phyloP scores from a whole-genome alignment of 2,888 invertebrate genomes.

The Pachymerium ferrugineum region DNA sequence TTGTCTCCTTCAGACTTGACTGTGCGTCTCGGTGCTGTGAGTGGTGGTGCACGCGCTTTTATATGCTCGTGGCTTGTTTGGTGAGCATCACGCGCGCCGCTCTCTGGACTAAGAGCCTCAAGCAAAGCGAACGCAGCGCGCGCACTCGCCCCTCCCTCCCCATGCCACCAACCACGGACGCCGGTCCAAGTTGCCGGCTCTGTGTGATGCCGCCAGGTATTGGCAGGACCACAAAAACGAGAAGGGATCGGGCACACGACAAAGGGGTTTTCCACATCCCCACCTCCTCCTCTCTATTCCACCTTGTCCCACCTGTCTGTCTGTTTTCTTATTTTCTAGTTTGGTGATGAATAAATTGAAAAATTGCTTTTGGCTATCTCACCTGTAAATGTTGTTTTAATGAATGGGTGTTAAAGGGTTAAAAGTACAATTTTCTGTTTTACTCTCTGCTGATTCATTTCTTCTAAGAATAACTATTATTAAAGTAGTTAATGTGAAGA shows the following conservation, averaged over 20 bases:
- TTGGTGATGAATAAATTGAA: too few relatives aligned
- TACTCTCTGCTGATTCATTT: too few relatives aligned
- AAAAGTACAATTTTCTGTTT: neutral
- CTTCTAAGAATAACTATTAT: too few relatives aligned
- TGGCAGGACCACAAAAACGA: neutral
- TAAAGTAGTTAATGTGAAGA: too few relatives aligned
- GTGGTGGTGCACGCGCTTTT: neutral
- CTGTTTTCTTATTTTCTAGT: too few relatives aligned
- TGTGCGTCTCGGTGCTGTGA: neutral
- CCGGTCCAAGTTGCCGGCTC: neutral
- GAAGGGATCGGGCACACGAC: neutral
- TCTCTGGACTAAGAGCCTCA: neutral
- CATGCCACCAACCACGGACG: neutral
- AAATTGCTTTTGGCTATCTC: neutral
- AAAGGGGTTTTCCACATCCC: neutral
- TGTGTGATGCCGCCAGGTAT: neutral
- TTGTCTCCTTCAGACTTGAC: too few relatives aligned
- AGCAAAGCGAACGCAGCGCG: neutral
- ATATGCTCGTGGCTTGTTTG: neutral
- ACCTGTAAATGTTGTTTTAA: neutral
- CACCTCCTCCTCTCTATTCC: too few relatives aligned
- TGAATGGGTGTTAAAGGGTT: neutral
- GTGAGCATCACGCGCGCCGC: neutral
- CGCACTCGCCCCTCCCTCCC: conserved; percentile 1
- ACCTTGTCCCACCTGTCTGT: too few relatives aligned